Evolutionary conservation across 2,888 invertebrate species (phyloP).

Genomic region (Melanchra persicariae): DNA sequence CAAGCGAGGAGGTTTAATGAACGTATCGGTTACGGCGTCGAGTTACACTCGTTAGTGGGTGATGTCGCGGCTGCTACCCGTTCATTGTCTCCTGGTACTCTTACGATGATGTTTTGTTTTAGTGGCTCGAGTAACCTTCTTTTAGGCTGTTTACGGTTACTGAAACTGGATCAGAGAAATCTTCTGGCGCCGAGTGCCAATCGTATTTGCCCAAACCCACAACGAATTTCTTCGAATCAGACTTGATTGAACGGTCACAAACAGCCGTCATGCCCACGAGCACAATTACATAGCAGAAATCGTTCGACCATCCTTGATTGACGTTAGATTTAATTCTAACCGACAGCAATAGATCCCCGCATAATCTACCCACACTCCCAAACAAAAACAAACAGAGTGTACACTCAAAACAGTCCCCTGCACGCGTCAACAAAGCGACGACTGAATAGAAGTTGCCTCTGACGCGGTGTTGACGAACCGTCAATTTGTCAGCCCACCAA

Average conservation of each 20-base stretch:
- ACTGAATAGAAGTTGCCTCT: slow-evolving; percentile 73
- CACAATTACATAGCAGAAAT: slow-evolving; percentile 59
- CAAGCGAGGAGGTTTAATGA: slow-evolving; percentile 81
- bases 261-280: slow-evolving; percentile 51
- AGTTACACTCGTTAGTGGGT: slow-evolving; percentile 85
- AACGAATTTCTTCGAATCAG: slow-evolving; percentile 30
- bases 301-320: slow-evolving; percentile 61
- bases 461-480: slow-evolving; percentile 77
- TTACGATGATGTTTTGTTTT: slow-evolving; percentile 57
- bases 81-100: slow-evolving; percentile 80
- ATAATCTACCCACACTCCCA: slow-evolving; percentile 65
- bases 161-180: neutral
- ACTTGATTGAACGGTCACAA: slow-evolving; percentile 48
- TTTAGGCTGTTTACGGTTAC: slow-evolving; percentile 22
- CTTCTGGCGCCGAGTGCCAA: neutral
- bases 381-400: slow-evolving; percentile 66
- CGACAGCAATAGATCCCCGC: slow-evolving; percentile 65
- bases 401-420: slow-evolving; percentile 66
- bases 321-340: slow-evolving; percentile 64
- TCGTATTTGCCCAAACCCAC: neutral
- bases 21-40: slow-evolving; percentile 85
- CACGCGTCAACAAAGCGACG: slow-evolving; percentile 66
- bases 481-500: slow-evolving; percentile 88
- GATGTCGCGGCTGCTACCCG: slow-evolving; percentile 72
- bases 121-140: slow-evolving; percentile 32